Evolutionary conservation across 2,797 vertebrate species (phyloP).

Genomic region (Microchirus variegatus): DNA sequence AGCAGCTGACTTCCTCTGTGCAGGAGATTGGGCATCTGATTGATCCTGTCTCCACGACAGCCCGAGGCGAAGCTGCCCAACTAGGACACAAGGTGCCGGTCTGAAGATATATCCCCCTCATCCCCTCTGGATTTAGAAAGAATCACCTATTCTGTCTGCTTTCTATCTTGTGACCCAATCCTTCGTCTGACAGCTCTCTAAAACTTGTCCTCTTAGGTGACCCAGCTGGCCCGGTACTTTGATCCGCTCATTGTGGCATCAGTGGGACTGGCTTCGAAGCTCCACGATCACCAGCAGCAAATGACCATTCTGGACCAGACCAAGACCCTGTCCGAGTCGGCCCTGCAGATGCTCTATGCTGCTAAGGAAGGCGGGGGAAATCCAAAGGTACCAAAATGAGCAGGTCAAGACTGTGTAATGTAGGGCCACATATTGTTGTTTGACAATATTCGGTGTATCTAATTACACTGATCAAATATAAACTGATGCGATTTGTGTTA

Average conservation of each 20-base stretch:
- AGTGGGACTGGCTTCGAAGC: constrained; percentile 92
- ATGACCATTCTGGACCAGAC: constrained; percentile 98
- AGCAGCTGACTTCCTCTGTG: constrained; percentile 95
- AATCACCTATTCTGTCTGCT: constrained; percentile 31
- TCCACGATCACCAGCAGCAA: constrained; percentile 95
- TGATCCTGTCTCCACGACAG: constrained; percentile 92
- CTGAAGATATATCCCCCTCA: constrained; percentile 28
- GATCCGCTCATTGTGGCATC: constrained; percentile 93
- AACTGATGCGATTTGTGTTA: no score
- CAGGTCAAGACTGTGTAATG: no score
- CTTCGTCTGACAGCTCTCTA: constrained; percentile 29
- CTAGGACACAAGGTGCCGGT: constrained; percentile 93
- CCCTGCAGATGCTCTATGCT: constrained; percentile 97
- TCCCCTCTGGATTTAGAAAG: constrained; percentile 40
- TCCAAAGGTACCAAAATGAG: constrained; percentile 86
- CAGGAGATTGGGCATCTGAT: constrained; percentile 98
- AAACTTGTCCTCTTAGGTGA: constrained; percentile 83
- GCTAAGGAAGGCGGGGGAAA: constrained; percentile 98
- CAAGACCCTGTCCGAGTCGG: constrained; percentile 95
- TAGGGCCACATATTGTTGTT: no score
- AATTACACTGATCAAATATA: no score
- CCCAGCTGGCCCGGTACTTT: constrained; percentile 95
- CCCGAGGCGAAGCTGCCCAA: constrained; percentile 95
- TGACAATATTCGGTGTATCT: no score
- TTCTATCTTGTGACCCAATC: constrained; percentile 28